Conservation (phyloP, 2,113 vertebrate genomes). For the Poeciliopsis prolifica region DNA sequence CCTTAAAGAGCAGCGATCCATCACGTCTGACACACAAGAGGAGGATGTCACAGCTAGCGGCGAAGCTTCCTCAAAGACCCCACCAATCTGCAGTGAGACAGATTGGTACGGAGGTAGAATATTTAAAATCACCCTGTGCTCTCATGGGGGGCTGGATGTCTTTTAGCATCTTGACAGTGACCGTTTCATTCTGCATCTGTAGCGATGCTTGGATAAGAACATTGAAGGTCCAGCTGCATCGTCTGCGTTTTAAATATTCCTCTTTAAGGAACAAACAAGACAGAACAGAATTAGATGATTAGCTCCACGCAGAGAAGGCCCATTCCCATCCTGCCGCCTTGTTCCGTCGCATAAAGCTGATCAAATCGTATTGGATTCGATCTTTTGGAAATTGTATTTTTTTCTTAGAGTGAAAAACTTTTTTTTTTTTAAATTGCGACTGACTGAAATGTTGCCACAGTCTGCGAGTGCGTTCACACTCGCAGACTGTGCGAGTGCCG, state of each 20-base stretch:
- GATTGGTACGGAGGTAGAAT: not conserved
- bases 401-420: not conserved
- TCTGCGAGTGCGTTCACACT: too few species aligned
- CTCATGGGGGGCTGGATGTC: not conserved
- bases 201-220: not conserved
- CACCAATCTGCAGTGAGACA: not conserved
- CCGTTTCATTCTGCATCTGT: not conserved
- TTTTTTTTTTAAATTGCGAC: not conserved
- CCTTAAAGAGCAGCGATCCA: constrained; percentile 2
- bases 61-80: not conserved
- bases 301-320: not conserved
- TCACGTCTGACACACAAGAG: not conserved
- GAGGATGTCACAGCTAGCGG: not conserved
- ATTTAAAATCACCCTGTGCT: constrained; percentile 2
- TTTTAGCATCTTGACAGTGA: not conserved
- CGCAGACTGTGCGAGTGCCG: not conserved
- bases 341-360: not conserved
- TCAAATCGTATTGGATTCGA: not conserved
- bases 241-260: too few species aligned
- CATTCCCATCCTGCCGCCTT: not conserved
- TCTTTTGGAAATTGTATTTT: not conserved
- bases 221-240: not conserved
- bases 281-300: not conserved
- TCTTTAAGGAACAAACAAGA: too few species aligned
- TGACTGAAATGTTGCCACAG: not conserved